These are phyloP conservation scores for Leuciscus idus DNA, from an alignment of 2,113 vertebrate species.

Conservation along the genomic window DNA sequence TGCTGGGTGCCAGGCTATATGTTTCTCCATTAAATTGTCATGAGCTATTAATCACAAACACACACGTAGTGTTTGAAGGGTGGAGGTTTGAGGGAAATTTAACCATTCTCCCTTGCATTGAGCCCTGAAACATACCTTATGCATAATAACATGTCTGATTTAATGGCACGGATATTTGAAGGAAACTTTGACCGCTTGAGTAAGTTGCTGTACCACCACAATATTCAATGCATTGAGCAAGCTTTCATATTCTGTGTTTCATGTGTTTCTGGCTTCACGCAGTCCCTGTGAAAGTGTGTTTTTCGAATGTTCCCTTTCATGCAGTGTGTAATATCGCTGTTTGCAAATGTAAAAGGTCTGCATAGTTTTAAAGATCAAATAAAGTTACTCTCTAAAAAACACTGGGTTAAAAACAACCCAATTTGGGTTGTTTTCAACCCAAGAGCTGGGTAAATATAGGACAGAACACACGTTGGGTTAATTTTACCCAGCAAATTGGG, in stretches of 20 bases:
- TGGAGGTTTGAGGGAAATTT: slow-evolving; percentile 48
- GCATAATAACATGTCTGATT: not conserved
- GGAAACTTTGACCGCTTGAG: not conserved
- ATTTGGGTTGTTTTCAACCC: too few relatives aligned
- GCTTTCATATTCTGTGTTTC: not conserved
- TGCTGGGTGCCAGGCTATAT: slow-evolving; percentile 70
- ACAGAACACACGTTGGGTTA: too few relatives aligned
- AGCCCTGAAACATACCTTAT: not conserved
- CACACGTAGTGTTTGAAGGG: not conserved
- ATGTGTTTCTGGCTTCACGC: not conserved
- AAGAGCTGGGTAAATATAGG: too few relatives aligned
- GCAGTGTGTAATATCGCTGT: too few relatives aligned
- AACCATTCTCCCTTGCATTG: too few relatives aligned
- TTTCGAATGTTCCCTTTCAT: too few relatives aligned
- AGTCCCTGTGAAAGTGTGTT: not conserved
- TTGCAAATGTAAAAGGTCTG: too few relatives aligned
- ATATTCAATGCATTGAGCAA: not conserved
- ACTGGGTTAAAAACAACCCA: too few relatives aligned
- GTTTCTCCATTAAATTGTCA: slow-evolving; percentile 80
- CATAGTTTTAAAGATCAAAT: too few relatives aligned
- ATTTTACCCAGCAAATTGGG: too few relatives aligned
- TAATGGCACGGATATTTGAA: not conserved
- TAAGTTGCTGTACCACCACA: not conserved
- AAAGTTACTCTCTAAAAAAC: too few relatives aligned
- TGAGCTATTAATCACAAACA: slow-evolving; percentile 70